These are phyloP conservation scores for Cyphomyrus plagiostoma DNA, from an alignment of 2,113 vertebrate genomes.

Conservation along the genomic window DNA sequence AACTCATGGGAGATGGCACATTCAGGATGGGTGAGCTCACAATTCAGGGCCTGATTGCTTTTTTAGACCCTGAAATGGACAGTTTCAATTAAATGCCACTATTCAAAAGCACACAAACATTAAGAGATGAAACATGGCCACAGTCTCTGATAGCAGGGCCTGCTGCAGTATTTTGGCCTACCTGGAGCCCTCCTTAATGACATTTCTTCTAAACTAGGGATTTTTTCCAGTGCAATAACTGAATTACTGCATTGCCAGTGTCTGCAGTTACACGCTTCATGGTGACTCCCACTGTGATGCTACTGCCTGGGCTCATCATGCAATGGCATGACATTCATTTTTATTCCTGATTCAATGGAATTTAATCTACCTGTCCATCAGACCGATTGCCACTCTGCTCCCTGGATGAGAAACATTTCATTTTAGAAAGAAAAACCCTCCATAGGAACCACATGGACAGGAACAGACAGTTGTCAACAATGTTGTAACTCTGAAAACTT, in stretches of 20 bases:
- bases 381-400: neutral
- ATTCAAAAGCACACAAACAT: constrained; percentile 37
- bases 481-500: neutral
- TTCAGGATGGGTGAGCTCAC: neutral
- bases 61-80: neutral
- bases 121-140: constrained; percentile 46
- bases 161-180: neutral
- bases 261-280: neutral
- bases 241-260: neutral
- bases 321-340: neutral
- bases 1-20: neutral
- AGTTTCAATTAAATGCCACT: constrained; percentile 37
- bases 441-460: neutral
- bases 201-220: neutral
- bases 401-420: neutral
- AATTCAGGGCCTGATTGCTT: neutral
- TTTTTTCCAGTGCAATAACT: neutral
- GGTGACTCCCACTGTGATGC: neutral
- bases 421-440: neutral
- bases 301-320: neutral
- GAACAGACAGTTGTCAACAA: neutral
- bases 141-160: neutral
- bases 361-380: neutral
- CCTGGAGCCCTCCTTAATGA: constrained; percentile 14
- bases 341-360: neutral